Percentiles rank a stretch among this genome's conserved stretches.
Evolutionary conservation across 2,888 invertebrate genomes (phyloP).

Genomic region (Stenotaenia linearis): DNA sequence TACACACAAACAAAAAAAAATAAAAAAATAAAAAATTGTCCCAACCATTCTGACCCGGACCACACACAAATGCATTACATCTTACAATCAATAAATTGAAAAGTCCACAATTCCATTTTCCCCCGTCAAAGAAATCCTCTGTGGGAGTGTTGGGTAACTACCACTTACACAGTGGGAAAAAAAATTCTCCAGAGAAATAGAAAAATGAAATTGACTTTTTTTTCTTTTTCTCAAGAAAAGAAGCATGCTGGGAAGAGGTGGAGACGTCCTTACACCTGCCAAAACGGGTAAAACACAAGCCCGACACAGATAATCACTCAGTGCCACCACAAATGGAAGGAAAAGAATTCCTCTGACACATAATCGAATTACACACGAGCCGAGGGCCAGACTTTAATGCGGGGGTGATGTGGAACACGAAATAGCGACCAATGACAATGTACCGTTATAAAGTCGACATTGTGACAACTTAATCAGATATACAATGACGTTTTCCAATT

Average conservation of each 20-base stretch:
- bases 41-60: not conserved
- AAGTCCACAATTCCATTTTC: constrained; percentile 11
- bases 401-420: not conserved
- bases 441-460: not conserved
- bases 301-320: not conserved
- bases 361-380: not conserved
- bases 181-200: not conserved
- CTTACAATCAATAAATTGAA: not conserved
- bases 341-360: not conserved
- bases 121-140: not conserved
- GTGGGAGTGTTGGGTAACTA: constrained; percentile 4
- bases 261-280: not conserved
- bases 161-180: not conserved
- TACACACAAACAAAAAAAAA: not conserved
- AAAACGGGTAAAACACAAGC: not conserved
- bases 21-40: not conserved
- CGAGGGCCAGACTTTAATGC: not conserved
- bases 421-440: not conserved
- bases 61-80: not conserved
- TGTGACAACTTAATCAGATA: constrained; percentile 13
- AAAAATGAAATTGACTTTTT: constrained; percentile 5
- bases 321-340: constrained; percentile 5
- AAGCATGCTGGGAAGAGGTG: not conserved
- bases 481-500: not conserved
- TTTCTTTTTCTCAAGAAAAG: not conserved